Conservation (phyloP, 2,797 vertebrate species). For the Peromyscus aztecus region DNA sequence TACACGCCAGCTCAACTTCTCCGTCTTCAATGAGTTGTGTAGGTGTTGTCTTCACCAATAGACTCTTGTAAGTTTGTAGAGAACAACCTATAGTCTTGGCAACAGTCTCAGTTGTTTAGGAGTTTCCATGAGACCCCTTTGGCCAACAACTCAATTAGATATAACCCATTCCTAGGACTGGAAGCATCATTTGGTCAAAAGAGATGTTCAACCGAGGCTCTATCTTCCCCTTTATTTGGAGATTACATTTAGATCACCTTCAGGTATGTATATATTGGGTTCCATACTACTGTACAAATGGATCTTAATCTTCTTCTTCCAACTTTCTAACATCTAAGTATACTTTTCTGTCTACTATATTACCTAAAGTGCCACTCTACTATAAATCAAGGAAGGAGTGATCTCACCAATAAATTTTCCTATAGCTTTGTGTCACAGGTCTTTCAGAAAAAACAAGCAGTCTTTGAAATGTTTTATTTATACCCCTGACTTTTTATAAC, state of each 20-base stretch:
- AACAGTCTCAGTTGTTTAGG: not conserved
- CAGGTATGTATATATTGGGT: not conserved
- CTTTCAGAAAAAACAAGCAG: not conserved
- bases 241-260: not conserved
- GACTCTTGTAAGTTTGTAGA: not conserved
- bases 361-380: not conserved
- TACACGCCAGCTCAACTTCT: not conserved
- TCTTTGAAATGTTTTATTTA: not conserved
- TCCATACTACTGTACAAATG: not conserved
- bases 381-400: not conserved
- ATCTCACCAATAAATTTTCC: not conserved
- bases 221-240: too few species aligned
- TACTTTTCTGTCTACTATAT: not conserved
- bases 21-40: not conserved
- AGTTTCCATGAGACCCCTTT: rapidly evolving
- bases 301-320: not conserved
- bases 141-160: not conserved
- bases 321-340: not conserved
- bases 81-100: not conserved
- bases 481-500: rapidly evolving
- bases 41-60: not conserved
- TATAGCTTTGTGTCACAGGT: not conserved
- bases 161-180: too few species aligned
- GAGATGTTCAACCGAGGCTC: not conserved
- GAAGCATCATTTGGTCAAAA: not conserved